These are phyloP conservation scores for Aspidiotus destructor DNA, from an alignment of 2,888 invertebrate genomes.

Conservation along the genomic window DNA sequence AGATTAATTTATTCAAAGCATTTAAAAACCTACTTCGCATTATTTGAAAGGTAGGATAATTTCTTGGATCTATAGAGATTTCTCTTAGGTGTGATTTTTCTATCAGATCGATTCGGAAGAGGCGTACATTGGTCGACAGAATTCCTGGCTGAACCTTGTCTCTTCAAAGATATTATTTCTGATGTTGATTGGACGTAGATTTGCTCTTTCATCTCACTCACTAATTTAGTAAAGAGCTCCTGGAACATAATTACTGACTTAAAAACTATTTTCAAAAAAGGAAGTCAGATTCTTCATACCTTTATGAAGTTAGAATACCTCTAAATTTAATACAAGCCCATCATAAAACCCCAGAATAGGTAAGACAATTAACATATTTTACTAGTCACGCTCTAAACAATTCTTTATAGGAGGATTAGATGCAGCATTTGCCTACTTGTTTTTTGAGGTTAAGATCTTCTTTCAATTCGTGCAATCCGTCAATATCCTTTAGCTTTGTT, in stretches of 20 bases:
- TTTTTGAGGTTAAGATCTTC: slow-evolving; percentile 60
- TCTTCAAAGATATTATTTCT: slow-evolving; percentile 20
- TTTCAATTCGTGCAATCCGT: slow-evolving; percentile 70
- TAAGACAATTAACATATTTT: too few species aligned
- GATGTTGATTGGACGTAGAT: slow-evolving; percentile 24
- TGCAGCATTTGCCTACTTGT: slow-evolving; percentile 44
- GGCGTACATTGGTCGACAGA: slow-evolving; percentile 17
- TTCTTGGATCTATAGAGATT: slow-evolving; percentile 8
- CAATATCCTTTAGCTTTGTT: slow-evolving; percentile 67
- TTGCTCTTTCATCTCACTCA: slow-evolving; percentile 29
- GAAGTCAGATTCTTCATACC: too few species aligned
- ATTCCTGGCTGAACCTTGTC: slow-evolving; percentile 27
- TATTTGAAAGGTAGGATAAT: slow-evolving; percentile 10
- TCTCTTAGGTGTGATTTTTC: slow-evolving; percentile 11
- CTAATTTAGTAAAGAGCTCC: slow-evolving; percentile 21
- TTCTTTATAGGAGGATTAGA: too few species aligned
- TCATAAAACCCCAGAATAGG: too few species aligned
- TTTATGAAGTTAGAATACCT: too few species aligned
- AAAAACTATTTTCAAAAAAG: too few species aligned
- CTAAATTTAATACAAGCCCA: too few species aligned
- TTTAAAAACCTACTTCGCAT: slow-evolving; percentile 11
- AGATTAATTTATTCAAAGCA: too few species aligned
- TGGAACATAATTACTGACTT: neutral
- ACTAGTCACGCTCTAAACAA: too few species aligned
- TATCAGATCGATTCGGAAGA: slow-evolving; percentile 1